Base-by-base conservation (phyloP, 2,888 invertebrate species). In the Neelides folsomi region DNA sequence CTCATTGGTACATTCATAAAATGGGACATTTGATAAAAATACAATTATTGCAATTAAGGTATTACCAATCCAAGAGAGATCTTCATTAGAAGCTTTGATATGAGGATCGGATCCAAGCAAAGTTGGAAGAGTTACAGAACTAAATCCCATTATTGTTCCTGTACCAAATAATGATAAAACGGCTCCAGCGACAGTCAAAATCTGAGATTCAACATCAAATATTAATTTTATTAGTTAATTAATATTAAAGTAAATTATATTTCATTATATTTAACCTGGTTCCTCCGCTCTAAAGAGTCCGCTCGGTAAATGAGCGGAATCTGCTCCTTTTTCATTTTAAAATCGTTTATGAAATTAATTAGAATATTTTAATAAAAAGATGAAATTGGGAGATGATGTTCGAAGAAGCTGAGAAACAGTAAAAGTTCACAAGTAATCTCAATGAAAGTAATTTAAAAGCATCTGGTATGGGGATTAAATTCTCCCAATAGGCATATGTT, bases 51-150 rank as follows among this genome's bases (percentile, higher is more conserved):
- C 2, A 2, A 12, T 6, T 45, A 36, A 2, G 38, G 7, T 40
- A 51, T n/a, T n/a, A 62, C 61, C 63, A 54, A 64, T 62, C 64
- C 64, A 64, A 15, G 57, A 57, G 40, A 64, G 52, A 51, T 62
- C 59, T 2, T 56, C 57, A 34, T 51, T 48, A 2, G 57, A 48
- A n/a, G 54, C 53, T 44, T 55, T 36, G 18, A 64, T 56, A n/a
- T 60, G 56, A 8, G 35, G 27, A 12, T 51, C 40, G 13, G 51
- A 53, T 27, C 27, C 27, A 2, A 64, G 49, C 1, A 64, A 48
- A 0, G 56, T 48, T 5, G 61, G 62, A 42, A 63, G 56, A 8
- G 60, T 54, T 2, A 63, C 57, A 1, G 61, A 56, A 13, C 60
- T 60, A 40, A 58, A 64, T 12, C 64, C 64, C 34, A 62, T 39